phyloP scores from a whole-genome alignment of 1,140 invertebrate genomes.

The Dufourea novaeangliae region DNA sequence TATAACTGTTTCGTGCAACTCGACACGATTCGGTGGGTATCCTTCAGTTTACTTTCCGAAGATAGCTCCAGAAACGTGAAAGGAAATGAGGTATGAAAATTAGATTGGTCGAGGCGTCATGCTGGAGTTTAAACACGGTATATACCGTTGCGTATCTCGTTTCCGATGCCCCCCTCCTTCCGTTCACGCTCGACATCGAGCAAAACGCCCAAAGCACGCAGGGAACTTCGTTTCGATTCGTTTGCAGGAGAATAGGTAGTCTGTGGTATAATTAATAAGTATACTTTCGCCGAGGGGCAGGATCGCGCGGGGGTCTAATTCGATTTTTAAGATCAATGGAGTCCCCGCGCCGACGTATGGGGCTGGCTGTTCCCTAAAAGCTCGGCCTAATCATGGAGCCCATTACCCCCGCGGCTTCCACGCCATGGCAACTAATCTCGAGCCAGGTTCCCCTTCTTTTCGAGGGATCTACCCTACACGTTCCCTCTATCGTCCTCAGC shows the following conservation, averaged over 20 bases:
- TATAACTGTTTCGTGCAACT: no score
- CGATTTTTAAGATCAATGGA: constrained; percentile 47
- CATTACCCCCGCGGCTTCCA: constrained; percentile 26
- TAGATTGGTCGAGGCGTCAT: no score
- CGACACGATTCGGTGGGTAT: no score
- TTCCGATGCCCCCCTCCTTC: not conserved
- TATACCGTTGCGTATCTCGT: no score
- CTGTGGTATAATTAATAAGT: constrained; percentile 18
- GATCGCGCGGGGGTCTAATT: constrained; percentile 25
- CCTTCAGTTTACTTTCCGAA: no score
- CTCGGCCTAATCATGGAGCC: constrained; percentile 41
- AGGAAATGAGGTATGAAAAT: no score
- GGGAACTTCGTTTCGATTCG: not conserved
- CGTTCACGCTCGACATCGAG: not conserved
- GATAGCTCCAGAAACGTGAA: no score
- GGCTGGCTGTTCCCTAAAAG: constrained; percentile 33
- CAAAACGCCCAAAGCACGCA: no score
- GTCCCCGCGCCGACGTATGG: constrained; percentile 1
- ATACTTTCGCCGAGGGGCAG: not conserved
- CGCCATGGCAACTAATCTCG: constrained; percentile 56
- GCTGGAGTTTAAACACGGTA: no score
- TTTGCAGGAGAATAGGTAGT: not conserved
- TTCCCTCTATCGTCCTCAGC: not conserved
- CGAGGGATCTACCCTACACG: constrained; percentile 12
- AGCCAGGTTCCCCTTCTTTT: not conserved